These are phyloP conservation scores for Triops cancriformis DNA, from an alignment of 1,140 invertebrate genomes.

Conservation along the genomic window DNA sequence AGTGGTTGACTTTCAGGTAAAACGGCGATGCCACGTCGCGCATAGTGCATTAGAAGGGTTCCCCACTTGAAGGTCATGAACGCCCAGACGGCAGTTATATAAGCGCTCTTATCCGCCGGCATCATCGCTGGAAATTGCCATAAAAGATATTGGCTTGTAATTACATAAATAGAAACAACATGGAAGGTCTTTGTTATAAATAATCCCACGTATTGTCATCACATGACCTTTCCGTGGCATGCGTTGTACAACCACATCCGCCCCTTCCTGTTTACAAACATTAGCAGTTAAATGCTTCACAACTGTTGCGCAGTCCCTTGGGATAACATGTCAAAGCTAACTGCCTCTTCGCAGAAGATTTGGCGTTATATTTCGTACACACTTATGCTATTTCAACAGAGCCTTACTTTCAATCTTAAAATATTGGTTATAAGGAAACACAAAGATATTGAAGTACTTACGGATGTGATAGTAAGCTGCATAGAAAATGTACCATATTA, in stretches of 20 bases:
- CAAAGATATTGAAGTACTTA: conserved; percentile 15
- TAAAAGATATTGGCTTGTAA: background rate
- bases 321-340: no score
- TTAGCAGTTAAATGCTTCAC: no score
- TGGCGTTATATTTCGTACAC: no score
- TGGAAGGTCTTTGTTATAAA: no score
- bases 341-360: no score
- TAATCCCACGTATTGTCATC: no score
- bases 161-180: background rate
- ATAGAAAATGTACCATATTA: conserved; percentile 27
- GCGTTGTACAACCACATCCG: no score
- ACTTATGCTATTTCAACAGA: no score
- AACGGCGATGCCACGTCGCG: conserved; percentile 9
- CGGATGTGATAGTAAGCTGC: conserved; percentile 26
- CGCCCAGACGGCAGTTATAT: conserved; percentile 25
- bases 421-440: background rate
- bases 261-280: no score
- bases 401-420: no score
- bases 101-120: conserved; percentile 23
- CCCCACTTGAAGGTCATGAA: conserved; percentile 26
- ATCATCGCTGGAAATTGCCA: conserved; percentile 14
- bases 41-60: background rate
- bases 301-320: no score
- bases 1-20: background rate
- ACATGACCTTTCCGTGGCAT: no score